Conservation (phyloP, 2,888 invertebrate genomes). For the Perithous albicinctus region DNA sequence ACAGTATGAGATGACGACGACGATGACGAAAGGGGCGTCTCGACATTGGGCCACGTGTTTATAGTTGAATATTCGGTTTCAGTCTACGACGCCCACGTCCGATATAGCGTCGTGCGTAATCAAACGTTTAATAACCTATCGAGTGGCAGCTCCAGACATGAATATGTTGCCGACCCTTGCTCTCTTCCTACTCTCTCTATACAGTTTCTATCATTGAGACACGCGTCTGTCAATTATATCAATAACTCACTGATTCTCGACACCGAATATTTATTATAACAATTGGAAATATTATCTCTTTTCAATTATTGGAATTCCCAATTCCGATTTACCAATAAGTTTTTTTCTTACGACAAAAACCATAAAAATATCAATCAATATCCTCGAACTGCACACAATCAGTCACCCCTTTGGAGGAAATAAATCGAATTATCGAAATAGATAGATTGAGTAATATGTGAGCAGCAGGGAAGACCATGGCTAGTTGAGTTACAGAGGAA, state of each 20-base stretch:
- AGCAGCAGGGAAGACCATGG: too few relatives aligned
- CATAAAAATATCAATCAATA: constrained; percentile 46
- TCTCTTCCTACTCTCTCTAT: not conserved
- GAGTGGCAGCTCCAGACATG: constrained; percentile 61
- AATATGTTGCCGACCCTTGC: constrained; percentile 35
- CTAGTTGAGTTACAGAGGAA: too few relatives aligned
- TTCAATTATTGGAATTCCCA: not conserved
- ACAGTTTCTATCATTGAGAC: constrained; percentile 4
- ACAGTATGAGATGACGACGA: constrained; percentile 41
- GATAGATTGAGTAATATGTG: constrained; percentile 50
- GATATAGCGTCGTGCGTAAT: constrained; percentile 75
- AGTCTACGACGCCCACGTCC: constrained; percentile 78
- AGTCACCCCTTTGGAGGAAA: constrained; percentile 35
- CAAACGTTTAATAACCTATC: constrained; percentile 72
- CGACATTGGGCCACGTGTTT: constrained; percentile 80
- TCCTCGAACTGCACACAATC: constrained; percentile 19
- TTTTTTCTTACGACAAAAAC: constrained; percentile 39
- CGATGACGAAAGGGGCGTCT: constrained; percentile 78
- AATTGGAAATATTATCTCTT: not conserved
- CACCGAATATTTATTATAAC: not conserved
- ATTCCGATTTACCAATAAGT: not conserved
- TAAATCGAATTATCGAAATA: constrained; percentile 53
- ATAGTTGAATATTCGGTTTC: constrained; percentile 72
- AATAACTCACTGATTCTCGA: not conserved
- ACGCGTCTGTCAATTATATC: not conserved